phyloP scores from a whole-genome alignment of 2,797 vertebrate genomes.

The Yasuhikotakia modesta region DNA sequence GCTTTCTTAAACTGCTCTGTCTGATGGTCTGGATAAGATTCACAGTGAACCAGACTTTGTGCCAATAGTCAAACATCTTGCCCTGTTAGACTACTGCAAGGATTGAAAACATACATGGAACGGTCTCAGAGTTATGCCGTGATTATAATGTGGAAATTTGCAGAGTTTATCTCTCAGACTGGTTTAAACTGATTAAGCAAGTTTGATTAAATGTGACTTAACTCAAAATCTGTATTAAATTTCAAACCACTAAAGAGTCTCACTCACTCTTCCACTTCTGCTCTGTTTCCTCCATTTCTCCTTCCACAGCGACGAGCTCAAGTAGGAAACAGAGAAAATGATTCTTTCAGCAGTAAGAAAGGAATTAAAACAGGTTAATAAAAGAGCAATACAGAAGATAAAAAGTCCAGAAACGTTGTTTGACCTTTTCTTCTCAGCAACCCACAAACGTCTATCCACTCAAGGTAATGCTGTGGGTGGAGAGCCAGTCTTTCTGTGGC shows the following conservation, averaged over 20 bases:
- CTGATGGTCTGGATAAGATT: too few species aligned
- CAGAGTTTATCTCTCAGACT: background rate
- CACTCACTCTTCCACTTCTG: background rate
- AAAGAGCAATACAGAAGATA: slow-evolving; percentile 12
- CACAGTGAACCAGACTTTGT: too few species aligned
- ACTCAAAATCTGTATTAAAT: background rate
- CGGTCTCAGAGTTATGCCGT: background rate
- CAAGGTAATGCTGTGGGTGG: slow-evolving; percentile 24
- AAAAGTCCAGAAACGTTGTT: slow-evolving; percentile 33
- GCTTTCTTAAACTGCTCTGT: background rate
- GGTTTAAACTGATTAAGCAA: background rate
- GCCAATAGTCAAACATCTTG: background rate
- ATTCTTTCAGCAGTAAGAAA: slow-evolving; percentile 9
- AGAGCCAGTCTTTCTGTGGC: slow-evolving; percentile 28
- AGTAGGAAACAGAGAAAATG: background rate
- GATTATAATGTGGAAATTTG: background rate
- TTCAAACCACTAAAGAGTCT: background rate
- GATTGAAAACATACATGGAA: background rate
- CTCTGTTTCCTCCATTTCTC: background rate
- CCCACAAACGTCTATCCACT: slow-evolving; percentile 37
- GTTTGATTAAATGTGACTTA: background rate
- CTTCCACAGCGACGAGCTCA: background rate
- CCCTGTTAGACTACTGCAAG: background rate
- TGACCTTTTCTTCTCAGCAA: slow-evolving; percentile 40
- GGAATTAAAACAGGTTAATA: slow-evolving; percentile 30